These are phyloP conservation scores for Acromyrmex echinatior DNA, from an alignment of 1,140 invertebrate species.

Conservation along the genomic window DNA sequence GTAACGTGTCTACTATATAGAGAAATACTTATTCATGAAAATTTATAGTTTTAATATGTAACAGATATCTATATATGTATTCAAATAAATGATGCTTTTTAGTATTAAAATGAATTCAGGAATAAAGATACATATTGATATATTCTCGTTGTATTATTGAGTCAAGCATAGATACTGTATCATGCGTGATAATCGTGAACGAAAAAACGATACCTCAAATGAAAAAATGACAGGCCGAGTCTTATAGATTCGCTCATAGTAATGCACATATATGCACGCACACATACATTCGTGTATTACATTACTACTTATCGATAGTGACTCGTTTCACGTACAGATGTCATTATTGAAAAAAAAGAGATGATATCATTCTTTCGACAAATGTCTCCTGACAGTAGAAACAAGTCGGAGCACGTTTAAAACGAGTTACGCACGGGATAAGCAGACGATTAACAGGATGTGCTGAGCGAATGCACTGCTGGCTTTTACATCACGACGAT, in stretches of 20 bases:
- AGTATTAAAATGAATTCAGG: not conserved
- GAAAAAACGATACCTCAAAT: not conserved
- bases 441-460: not conserved
- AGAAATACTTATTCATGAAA: not conserved
- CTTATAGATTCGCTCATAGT: not conserved
- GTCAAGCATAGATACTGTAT: not conserved
- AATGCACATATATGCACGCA: too few relatives aligned
- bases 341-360: not conserved
- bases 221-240: conserved; percentile 8
- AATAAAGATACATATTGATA: not conserved
- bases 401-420: conserved; percentile 61
- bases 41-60: not conserved
- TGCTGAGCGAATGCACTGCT: not conserved
- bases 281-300: not conserved
- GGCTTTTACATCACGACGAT: conserved; percentile 25
- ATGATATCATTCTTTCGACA: conserved; percentile 33
- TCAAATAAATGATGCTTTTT: not conserved
- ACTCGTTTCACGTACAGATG: not conserved
- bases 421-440: conserved; percentile 57
- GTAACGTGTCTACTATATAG: not conserved
- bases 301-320: conserved; percentile 24
- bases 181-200: not conserved
- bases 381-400: conserved; percentile 56
- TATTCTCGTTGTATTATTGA: not conserved
- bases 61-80: not conserved